Conservation (phyloP, 2,888 invertebrate genomes). For the Cheilosia soror region DNA sequence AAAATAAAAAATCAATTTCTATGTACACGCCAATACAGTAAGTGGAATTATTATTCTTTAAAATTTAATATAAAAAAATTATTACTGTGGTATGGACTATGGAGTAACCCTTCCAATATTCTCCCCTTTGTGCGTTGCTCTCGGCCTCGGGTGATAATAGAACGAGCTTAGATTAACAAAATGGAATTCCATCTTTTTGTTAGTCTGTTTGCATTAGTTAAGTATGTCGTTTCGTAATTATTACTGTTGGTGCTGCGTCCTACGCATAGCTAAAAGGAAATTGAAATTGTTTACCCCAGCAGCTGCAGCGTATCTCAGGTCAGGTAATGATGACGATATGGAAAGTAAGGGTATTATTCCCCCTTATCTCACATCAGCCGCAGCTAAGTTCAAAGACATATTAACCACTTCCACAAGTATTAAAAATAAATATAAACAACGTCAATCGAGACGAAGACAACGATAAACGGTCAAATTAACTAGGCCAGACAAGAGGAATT, state of each 20-base stretch:
- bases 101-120: not conserved
- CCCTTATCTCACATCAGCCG: not conserved
- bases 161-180: not conserved
- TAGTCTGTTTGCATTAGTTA: constrained; percentile 15
- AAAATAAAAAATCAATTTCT: constrained; percentile 65
- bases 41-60: constrained; percentile 17
- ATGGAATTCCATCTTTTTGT: constrained; percentile 14
- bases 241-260: constrained; percentile 19
- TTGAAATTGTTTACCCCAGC: constrained; percentile 42
- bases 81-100: not conserved
- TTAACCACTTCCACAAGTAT: not conserved
- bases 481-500: constrained; percentile 51
- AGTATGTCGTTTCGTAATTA: not conserved
- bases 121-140: constrained; percentile 42
- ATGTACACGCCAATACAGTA: constrained; percentile 50
- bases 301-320: constrained; percentile 43
- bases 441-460: constrained; percentile 22
- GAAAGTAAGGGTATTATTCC: not conserved
- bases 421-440: constrained; percentile 9
- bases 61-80: constrained; percentile 9
- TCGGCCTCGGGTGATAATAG: constrained; percentile 13
- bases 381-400: not conserved
- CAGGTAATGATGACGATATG: constrained; percentile 25
- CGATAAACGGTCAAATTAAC: constrained; percentile 66
- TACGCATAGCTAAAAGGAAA: constrained; percentile 40